These are phyloP conservation scores for Pentalonia nigronervosa DNA, from an alignment of 1,140 invertebrate species.

Conservation along the genomic window DNA sequence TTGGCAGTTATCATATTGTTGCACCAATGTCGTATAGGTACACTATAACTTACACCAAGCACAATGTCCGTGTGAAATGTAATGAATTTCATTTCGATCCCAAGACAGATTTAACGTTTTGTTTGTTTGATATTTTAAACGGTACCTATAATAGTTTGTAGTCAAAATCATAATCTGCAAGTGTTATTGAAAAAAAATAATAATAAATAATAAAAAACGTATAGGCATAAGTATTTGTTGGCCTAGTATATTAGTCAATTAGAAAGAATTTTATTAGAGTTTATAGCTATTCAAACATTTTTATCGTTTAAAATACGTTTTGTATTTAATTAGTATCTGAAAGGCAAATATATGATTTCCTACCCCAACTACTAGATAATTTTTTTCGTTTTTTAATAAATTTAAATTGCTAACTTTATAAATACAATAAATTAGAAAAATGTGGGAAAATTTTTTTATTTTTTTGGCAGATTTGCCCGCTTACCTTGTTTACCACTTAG, in stretches of 20 bases:
- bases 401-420: conserved; percentile 16
- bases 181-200: not conserved
- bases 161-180: not conserved
- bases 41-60: not conserved
- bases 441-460: not conserved
- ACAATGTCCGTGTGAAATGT: not conserved
- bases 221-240: not conserved
- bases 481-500: not conserved
- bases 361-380: not conserved
- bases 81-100: not conserved
- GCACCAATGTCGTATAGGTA: not conserved
- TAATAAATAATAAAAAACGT: not conserved
- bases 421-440: not conserved
- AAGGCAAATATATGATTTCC: not conserved
- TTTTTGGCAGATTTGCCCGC: not conserved
- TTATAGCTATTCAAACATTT: conserved; percentile 21
- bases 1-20: not conserved
- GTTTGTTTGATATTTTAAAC: not conserved
- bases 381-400: not conserved
- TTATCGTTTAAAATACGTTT: not conserved
- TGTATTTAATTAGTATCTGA: not conserved
- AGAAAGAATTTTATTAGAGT: not conserved
- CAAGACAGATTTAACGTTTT: not conserved
- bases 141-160: not conserved
- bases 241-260: not conserved